Evolutionary conservation across 2,797 vertebrate species (phyloP), one percentile per base, ranked within the genome.

Genomic region (Podarcis siculus): DNA sequence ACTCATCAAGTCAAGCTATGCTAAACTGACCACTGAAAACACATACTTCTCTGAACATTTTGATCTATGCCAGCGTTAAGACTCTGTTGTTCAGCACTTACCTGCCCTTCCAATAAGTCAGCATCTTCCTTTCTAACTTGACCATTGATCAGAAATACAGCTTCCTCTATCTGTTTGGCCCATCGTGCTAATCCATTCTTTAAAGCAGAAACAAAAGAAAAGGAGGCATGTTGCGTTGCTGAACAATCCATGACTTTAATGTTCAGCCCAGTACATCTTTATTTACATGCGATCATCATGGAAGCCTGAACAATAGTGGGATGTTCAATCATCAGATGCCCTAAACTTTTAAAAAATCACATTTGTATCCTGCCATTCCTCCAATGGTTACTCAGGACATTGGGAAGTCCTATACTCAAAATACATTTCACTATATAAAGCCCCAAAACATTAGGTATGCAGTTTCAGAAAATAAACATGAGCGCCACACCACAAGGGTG

Each of bases 131-230:
- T 96, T 89, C 97, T 97, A 86, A 95, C 92, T 94, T 97, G 98
- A 10, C 98, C 98, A 72, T 98, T 98, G 73, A 99, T 97, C 89
- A 99, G 97, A 96, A 97, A 98, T 92, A 98, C 86, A 86, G 97
- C 97, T 15, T 92, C 93, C 90, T 98, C 97, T 85, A 99, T 97
- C 95, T 98, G 97, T 69, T 97, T 97, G 2, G 98, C 97, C 99
- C 99, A 99, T 0, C 85, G 92, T 93, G 91, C 96, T 80, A 99
- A 97, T 86, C 97, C 98, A 88, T 97, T 98, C 98, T 99, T 93
- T 90, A 95, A 96, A 93, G 89, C 92, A 21, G 42, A 25, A 77
- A 73, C 32, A 92, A 4, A 80, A 85, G 66, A 82, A 23, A 58
- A 5, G 3, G 0, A 85, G 45, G 89, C 45, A 58, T 77, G 83